Evolutionary conservation across 2,113 vertebrate species (phyloP).

Genomic region (Orientallactaga bullata): DNA sequence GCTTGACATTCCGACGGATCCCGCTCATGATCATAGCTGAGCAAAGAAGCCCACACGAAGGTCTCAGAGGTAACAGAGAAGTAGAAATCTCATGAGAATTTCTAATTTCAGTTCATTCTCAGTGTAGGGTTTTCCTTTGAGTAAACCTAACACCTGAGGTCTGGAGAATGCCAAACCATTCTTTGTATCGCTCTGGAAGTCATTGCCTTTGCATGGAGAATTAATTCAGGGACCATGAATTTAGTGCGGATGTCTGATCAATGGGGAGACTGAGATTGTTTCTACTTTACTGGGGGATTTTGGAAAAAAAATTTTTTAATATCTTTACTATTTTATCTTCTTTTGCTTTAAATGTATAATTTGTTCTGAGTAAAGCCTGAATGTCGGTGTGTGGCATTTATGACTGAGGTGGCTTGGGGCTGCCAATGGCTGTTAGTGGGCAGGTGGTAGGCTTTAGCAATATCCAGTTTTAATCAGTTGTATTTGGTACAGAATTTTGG

Average conservation of each 20-base stretch:
- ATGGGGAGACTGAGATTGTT: constrained; percentile 60
- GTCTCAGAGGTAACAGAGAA: not conserved
- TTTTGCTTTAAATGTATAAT: constrained; percentile 76
- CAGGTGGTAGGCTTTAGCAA: constrained; percentile 66
- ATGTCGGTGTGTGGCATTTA: constrained; percentile 73
- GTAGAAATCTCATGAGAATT: not conserved
- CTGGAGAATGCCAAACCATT: constrained; percentile 63
- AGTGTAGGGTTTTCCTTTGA: not conserved
- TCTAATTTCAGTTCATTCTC: not conserved
- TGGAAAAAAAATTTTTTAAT: constrained; percentile 24
- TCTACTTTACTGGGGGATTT: constrained; percentile 57
- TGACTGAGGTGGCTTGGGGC: constrained; percentile 67
- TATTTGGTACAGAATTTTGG: constrained; percentile 56
- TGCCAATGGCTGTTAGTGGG: not conserved
- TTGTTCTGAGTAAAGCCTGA: constrained; percentile 81
- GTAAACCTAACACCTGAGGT: constrained; percentile 7
- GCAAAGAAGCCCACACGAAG: not conserved
- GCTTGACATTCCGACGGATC: not conserved
- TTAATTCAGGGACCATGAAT: constrained; percentile 70
- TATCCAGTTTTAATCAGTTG: constrained; percentile 60
- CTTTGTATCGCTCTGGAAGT: constrained; percentile 46
- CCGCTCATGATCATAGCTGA: not conserved
- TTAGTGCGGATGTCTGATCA: constrained; percentile 32
- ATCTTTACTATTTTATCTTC: constrained; percentile 62
- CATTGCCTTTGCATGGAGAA: constrained; percentile 64